phyloP scores from a whole-genome alignment of 2,113 vertebrate species.

The Agelaius tricolor region DNA sequence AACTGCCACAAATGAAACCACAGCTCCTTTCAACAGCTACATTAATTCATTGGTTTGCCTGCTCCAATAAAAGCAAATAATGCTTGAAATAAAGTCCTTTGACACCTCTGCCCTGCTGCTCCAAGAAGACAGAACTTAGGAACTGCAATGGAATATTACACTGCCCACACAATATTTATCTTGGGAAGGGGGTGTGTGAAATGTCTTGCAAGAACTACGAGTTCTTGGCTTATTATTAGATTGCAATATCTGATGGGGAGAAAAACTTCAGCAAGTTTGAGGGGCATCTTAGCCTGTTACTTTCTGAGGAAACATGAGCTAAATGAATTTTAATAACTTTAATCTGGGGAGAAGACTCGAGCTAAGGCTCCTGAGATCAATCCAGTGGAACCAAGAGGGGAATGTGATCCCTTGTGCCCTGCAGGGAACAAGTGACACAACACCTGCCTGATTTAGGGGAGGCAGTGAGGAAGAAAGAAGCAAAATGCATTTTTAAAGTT shows the following conservation, averaged over 20 bases:
- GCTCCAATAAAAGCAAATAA: neutral
- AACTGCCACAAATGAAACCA: neutral
- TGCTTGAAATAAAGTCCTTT: neutral
- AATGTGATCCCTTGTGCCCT: neutral
- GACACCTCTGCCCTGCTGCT: neutral
- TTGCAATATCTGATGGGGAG: neutral
- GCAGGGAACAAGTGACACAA: neutral
- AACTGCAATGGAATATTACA: neutral
- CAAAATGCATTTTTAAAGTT: neutral
- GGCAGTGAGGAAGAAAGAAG: neutral
- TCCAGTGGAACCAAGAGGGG: neutral
- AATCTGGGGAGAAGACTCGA: neutral
- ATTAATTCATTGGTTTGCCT: neutral
- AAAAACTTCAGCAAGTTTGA: neutral
- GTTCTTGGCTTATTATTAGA: neutral
- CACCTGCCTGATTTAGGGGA: accelerated
- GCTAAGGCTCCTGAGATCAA: neutral
- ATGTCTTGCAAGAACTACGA: neutral
- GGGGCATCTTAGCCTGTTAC: neutral
- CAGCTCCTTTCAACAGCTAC: neutral
- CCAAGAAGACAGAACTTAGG: neutral
- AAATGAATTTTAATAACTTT: neutral
- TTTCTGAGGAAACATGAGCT: neutral
- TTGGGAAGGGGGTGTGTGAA: neutral
- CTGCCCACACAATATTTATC: neutral